Conservation (phyloP, 2,113 vertebrate species). For the Condylura cristata region DNA sequence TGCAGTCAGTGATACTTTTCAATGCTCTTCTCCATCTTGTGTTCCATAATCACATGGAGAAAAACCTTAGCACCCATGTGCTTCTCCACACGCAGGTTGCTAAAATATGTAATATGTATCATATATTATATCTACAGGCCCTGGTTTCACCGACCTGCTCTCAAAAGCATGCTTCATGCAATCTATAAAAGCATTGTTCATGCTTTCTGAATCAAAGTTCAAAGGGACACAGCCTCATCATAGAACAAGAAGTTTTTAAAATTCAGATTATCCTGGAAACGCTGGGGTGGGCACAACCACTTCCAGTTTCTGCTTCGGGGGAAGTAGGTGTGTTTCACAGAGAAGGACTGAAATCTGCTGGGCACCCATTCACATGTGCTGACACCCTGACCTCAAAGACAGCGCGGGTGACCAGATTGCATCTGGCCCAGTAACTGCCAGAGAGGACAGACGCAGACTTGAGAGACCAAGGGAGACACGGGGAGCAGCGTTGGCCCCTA, state of each 20-base stretch:
- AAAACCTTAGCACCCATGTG: background rate
- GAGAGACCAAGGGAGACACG: background rate
- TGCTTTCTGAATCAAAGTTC: background rate
- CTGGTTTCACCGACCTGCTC: background rate
- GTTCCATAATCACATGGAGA: background rate
- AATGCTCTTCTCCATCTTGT: background rate
- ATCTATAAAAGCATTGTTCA: background rate
- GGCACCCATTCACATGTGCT: too few relatives aligned
- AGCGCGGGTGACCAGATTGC: too few relatives aligned
- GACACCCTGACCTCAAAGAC: too few relatives aligned
- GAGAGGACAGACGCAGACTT: background rate
- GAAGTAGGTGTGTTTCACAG: background rate
- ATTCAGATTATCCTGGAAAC: conserved; percentile 17
- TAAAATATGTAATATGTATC: too few relatives aligned
- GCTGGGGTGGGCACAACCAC: background rate
- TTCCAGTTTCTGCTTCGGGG: background rate
- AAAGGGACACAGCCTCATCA: background rate
- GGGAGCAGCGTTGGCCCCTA: background rate
- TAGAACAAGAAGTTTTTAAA: background rate
- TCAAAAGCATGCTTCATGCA: background rate
- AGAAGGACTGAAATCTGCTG: background rate
- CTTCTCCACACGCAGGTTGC: background rate
- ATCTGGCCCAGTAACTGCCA: background rate
- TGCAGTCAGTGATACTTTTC: background rate
- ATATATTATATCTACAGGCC: too few relatives aligned